Conservation (phyloP, 92 coral and sea anemone genomes). For the Porites lobata region DNA sequence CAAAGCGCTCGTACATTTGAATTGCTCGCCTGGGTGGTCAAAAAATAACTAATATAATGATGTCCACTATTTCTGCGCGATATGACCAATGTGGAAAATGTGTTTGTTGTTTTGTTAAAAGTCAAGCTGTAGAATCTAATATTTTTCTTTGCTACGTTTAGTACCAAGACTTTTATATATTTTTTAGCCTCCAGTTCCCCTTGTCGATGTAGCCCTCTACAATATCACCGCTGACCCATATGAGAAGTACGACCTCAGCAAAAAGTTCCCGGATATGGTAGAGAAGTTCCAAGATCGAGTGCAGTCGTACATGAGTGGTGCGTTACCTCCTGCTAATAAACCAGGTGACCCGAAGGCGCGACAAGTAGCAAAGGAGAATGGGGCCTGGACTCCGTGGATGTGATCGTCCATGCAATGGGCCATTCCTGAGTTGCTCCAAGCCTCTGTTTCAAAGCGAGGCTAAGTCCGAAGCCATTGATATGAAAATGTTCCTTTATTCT, state of each 20-base stretch:
- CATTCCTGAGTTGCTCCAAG: too few relatives aligned
- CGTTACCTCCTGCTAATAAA: conserved; percentile 72
- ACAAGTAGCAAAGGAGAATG: conserved; percentile 68
- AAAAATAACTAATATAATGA: too few relatives aligned
- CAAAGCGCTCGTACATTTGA: too few relatives aligned
- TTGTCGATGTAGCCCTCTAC: conserved; percentile 69
- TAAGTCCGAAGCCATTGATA: too few relatives aligned
- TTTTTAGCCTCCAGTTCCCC: conserved; percentile 24
- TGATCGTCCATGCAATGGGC: not conserved
- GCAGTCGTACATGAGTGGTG: conserved; percentile 72
- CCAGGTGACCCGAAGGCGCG: conserved; percentile 79
- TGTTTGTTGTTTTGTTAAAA: too few relatives aligned
- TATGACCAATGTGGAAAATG: too few relatives aligned
- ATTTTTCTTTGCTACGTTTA: not conserved
- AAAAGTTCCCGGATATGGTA: conserved; percentile 67
- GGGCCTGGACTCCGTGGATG: conserved; percentile 88
- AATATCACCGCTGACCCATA: conserved; percentile 90
- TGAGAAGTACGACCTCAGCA: conserved; percentile 72
- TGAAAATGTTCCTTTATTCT: too few relatives aligned
- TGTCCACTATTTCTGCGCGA: too few relatives aligned
- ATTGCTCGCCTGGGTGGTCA: too few relatives aligned
- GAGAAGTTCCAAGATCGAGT: conserved; percentile 71
- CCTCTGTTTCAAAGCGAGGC: too few relatives aligned
- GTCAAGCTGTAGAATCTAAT: not conserved
- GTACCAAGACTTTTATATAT: not conserved